phyloP scores from a whole-genome alignment of 2,797 vertebrate genomes.

The Prunella strophiata region DNA sequence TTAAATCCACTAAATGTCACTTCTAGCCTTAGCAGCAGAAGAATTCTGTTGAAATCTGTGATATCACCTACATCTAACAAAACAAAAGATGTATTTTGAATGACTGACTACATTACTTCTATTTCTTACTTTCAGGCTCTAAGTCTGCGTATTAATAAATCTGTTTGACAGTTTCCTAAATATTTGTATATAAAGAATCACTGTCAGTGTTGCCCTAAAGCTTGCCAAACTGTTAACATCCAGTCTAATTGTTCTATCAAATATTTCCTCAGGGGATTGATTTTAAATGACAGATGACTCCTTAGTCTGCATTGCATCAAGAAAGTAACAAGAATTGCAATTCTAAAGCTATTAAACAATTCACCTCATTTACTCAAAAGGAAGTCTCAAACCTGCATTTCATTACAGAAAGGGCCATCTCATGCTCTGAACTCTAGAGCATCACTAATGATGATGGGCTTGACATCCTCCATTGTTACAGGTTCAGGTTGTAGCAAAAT shows the following conservation, averaged over 20 bases:
- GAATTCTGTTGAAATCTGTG: constrained; percentile 24
- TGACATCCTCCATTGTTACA: not conserved
- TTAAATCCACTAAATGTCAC: not conserved
- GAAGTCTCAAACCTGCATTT: not conserved
- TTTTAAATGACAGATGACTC: constrained; percentile 3
- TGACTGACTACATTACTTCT: not conserved
- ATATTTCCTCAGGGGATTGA: constrained; percentile 14
- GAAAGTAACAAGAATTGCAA: not conserved
- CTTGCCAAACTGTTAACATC: constrained; percentile 38
- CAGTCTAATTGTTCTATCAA: constrained; percentile 44
- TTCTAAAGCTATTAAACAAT: constrained; percentile 16
- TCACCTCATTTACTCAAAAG: not conserved
- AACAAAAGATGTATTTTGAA: constrained; percentile 22
- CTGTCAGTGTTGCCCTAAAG: constrained; percentile 29
- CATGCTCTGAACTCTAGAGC: not conserved
- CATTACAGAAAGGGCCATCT: not conserved
- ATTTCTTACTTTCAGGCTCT: not conserved
- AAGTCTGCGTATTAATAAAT: constrained; percentile 21
- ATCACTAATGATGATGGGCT: not conserved
- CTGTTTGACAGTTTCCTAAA: constrained; percentile 49
- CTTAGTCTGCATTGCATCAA: constrained; percentile 11
- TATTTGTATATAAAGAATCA: constrained; percentile 31
- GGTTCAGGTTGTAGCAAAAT: constrained; percentile 1
- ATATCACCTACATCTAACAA: constrained; percentile 4
- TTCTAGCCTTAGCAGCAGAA: constrained; percentile 33